Evolutionary conservation across 1,140 invertebrate species (phyloP), one percentile per base, ranked within the genome.

Genomic region (Telenomus remus): DNA sequence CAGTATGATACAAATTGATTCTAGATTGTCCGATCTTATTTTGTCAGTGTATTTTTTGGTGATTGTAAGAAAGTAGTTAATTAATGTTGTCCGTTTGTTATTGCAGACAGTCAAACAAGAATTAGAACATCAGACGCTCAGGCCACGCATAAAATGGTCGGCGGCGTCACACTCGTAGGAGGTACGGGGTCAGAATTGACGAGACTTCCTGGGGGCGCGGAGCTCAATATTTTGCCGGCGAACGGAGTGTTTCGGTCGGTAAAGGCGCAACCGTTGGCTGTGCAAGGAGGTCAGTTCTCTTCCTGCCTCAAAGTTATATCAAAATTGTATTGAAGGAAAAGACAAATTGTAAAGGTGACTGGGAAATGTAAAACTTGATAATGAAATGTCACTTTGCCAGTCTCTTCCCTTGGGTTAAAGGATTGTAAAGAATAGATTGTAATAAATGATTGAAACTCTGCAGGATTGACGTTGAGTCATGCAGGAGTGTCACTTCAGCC

Each of bases 161-260:
- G 87, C 4, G 87, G 89, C 19, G 85, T 89, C 9, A 85, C 89
- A 2, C 66, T 89, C 8, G 83, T 88, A 27, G 86, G 87, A 42
- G 83, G 87, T 15, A 85, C 81, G 35, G 86, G 85, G 33, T 85
- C 85, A 0, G 86, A 85, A 77, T 79, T 86, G 48, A 85, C 84
- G 1, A 84, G 85, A 81, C 82, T 88, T 53, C 85, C 85, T 2
- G 87, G 87, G 39, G 87, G 87, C 13, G 87, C 87, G 0, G 87
- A 89, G 64, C 74, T 89, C 10, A 89, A 88, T 68, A 85, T 89
- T 78, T 79, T 89, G 13, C 88, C 87, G 4, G 86, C 87, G 42
- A 89, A 88, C 73, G 87, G 87, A 74, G 77, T 83, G 48, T 84
- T 85, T 14, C 82, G 84, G 69, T 84, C 84, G 19, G 80, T 84